Conservation (phyloP, 2,888 invertebrate genomes). For the Leptopilina syphax region DNA sequence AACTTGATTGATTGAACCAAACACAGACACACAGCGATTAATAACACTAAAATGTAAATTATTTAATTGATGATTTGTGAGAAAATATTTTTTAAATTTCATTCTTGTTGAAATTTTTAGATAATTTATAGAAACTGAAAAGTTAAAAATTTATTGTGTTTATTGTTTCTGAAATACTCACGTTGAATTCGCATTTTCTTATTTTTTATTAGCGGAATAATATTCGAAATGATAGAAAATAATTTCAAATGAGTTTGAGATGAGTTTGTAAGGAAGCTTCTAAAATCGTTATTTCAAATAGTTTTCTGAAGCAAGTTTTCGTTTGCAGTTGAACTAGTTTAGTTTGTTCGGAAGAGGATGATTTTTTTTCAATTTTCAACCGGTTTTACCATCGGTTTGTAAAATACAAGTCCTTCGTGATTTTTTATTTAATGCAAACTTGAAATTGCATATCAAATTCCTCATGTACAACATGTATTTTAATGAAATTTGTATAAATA, state of each 20-base stretch:
- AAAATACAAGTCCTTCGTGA: neutral
- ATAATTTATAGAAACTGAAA: neutral
- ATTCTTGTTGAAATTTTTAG: too few species aligned
- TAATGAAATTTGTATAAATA: too few species aligned
- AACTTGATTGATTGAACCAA: neutral
- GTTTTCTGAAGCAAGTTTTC: conserved; percentile 4
- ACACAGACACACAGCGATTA: neutral
- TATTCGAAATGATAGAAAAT: neutral
- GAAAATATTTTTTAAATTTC: neutral
- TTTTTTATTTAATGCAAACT: neutral
- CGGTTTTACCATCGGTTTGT: neutral
- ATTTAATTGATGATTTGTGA: neutral
- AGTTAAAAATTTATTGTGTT: neutral
- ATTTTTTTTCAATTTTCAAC: conserved; percentile 9
- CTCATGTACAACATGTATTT: too few species aligned
- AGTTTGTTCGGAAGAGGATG: neutral
- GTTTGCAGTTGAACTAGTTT: conserved; percentile 7
- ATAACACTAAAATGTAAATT: neutral
- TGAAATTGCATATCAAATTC: neutral
- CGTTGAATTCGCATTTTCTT: conserved; percentile 16
- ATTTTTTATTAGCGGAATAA: neutral
- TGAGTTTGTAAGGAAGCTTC: neutral
- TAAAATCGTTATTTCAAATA: conserved; percentile 18
- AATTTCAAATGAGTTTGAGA: neutral
- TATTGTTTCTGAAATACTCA: neutral